These are phyloP conservation scores for Nomada ferruginata DNA, from an alignment of 2,888 invertebrate species.

Conservation along the genomic window DNA sequence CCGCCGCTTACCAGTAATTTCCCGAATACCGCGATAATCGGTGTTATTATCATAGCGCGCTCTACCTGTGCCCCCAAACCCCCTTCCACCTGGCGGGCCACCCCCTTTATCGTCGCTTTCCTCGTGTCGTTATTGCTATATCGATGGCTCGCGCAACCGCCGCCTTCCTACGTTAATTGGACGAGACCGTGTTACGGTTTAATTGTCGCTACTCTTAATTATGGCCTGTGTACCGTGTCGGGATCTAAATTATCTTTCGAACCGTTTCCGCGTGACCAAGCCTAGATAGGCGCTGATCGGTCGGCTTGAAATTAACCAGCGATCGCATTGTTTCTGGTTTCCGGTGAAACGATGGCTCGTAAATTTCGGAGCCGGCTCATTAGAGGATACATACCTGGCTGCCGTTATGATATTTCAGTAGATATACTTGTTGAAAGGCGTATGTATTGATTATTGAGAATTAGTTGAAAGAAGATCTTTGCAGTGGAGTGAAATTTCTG, in stretches of 20 bases:
- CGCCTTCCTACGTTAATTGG: conserved; percentile 57
- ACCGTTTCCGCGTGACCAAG: conserved; percentile 28
- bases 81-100: not conserved
- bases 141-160: conserved; percentile 43
- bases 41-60: conserved; percentile 73
- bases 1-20: conserved; percentile 77
- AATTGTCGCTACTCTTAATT: conserved; percentile 65
- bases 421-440: not conserved
- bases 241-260: conserved; percentile 48
- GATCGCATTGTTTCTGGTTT: not conserved
- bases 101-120: conserved; percentile 43
- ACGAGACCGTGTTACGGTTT: conserved; percentile 61
- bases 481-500: too few species aligned
- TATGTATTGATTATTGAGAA: not conserved
- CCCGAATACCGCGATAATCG: conserved; percentile 78
- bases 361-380: not conserved
- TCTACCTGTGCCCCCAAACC: conserved; percentile 47
- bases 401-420: not conserved
- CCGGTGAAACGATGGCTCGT: too few species aligned
- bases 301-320: not conserved
- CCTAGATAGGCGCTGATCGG: conserved; percentile 9
- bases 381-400: too few species aligned
- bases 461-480: too few species aligned
- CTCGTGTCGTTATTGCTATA: conserved; percentile 60
- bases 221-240: conserved; percentile 36